These are phyloP conservation scores for Leptinotarsa peninsularis DNA, from an alignment of 2,888 invertebrate genomes.

Conservation along the genomic window DNA sequence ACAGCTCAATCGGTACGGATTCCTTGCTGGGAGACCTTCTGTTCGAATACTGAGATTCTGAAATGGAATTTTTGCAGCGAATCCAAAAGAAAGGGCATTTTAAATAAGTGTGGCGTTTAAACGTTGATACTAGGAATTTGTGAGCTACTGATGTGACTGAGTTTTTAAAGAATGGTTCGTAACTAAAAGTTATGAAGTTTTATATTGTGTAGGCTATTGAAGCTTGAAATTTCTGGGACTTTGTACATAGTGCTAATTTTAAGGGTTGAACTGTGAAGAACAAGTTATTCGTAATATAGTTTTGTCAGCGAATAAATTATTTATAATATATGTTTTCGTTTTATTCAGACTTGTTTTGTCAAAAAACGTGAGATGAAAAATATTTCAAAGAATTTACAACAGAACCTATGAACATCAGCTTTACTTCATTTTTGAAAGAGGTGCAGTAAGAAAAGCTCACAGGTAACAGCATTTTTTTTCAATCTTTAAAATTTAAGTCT, in stretches of 20 bases:
- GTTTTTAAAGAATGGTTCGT: neutral
- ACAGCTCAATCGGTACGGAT: conserved; percentile 42
- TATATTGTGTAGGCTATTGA: neutral
- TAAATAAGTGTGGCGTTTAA: neutral
- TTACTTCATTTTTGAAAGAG: too few species aligned
- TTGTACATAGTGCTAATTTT: conserved; percentile 28
- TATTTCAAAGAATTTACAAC: too few species aligned
- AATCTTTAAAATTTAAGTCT: too few species aligned
- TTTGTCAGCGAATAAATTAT: conserved; percentile 22
- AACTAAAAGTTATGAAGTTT: neutral
- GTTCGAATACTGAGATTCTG: conserved; percentile 28
- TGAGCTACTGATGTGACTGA: too few species aligned
- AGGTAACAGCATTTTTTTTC: too few species aligned
- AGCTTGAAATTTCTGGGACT: neutral
- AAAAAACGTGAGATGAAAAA: neutral
- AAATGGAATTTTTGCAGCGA: too few species aligned
- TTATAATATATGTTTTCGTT: conserved; percentile 11
- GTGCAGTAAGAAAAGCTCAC: too few species aligned
- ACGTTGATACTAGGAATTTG: neutral
- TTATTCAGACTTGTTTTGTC: neutral
- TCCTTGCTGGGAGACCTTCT: conserved; percentile 44
- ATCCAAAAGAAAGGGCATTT: neutral
- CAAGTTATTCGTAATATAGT: conserved; percentile 23
- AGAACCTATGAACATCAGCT: too few species aligned
- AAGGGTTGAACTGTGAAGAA: conserved; percentile 31